A percentile compares a stretch with the other conserved stretches of the same genome.
Evolutionary conservation across 2,888 invertebrate genomes (phyloP).

Genomic region (Chloroclysta siterata): DNA sequence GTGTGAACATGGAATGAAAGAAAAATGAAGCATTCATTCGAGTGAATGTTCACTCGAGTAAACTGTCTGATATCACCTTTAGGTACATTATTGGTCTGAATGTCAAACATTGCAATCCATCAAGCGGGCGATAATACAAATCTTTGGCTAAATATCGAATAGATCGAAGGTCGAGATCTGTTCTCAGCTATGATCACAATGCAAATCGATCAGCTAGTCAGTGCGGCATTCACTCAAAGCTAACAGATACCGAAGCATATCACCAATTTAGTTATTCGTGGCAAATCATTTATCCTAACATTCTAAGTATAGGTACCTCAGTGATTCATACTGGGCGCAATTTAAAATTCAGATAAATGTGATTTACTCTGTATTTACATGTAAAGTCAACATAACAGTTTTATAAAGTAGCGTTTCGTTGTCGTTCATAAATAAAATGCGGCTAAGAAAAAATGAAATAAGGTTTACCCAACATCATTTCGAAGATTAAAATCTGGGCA

Average conservation of each 20-base stretch:
- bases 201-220: not conserved
- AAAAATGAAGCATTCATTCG: too few relatives aligned
- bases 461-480: constrained; percentile 47
- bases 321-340: not conserved
- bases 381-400: constrained; percentile 10
- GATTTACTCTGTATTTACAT: not conserved
- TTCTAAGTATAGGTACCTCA: too few relatives aligned
- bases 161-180: constrained; percentile 1
- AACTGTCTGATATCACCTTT: too few relatives aligned
- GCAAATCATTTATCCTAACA: constrained; percentile 30
- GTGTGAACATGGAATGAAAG: too few relatives aligned
- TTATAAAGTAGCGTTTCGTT: constrained; percentile 4
- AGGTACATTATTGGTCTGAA: constrained; percentile 31
- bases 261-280: constrained; percentile 33
- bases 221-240: not conserved
- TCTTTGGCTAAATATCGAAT: constrained; percentile 9
- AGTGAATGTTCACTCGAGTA: too few relatives aligned
- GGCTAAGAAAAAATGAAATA: constrained; percentile 24
- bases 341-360: not conserved
- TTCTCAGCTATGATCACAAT: constrained; percentile 15
- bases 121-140: constrained; percentile 28
- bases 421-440: constrained; percentile 20
- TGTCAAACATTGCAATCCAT: constrained; percentile 48
- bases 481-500: constrained; percentile 60
- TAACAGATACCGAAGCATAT: constrained; percentile 30